A percentile compares a stretch with the other conserved stretches of the same genome.
Conservation (phyloP, 2,113 vertebrate genomes). For the Sinocyclocheilus anophthalmus region DNA sequence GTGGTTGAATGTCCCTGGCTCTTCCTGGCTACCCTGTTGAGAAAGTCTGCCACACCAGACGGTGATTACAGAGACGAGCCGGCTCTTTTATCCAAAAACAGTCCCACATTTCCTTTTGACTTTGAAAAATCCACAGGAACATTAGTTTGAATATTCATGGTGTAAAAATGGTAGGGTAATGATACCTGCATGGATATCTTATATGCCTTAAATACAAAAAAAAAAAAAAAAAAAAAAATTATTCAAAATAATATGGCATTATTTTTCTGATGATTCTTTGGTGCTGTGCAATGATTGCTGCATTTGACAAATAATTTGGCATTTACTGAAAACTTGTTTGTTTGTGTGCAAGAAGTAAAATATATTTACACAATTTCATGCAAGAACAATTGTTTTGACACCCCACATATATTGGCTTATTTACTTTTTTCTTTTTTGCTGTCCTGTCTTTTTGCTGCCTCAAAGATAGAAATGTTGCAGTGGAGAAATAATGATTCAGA, state of each 20-base stretch:
- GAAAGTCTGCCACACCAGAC: slow-evolving; percentile 36
- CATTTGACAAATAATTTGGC: not conserved
- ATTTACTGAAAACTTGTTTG: not conserved
- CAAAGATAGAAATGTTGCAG: not conserved
- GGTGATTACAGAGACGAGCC: slow-evolving; percentile 14
- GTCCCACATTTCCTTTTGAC: slow-evolving; percentile 37
- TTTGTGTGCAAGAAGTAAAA: not conserved
- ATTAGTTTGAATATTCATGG: not conserved
- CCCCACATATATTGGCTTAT: not conserved
- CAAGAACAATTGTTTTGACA: not conserved
- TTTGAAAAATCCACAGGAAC: slow-evolving; percentile 36
- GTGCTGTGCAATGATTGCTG: not conserved
- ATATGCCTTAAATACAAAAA: slow-evolving; percentile 13
- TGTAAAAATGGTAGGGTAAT: not conserved
- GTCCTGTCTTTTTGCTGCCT: not conserved
- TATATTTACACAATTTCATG: not conserved
- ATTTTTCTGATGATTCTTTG: not conserved
- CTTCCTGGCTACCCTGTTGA: slow-evolving; percentile 22
- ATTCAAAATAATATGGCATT: not conserved
- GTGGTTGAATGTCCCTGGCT: slow-evolving; percentile 11
- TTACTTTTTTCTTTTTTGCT: not conserved
- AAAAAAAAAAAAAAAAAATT: not conserved
- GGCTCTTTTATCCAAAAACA: not conserved
- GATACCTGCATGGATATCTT: not conserved
- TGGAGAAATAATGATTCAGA: too few species aligned